Evolutionary conservation across 2,113 vertebrate species (phyloP).

Genomic region (Myodes glareolus): DNA sequence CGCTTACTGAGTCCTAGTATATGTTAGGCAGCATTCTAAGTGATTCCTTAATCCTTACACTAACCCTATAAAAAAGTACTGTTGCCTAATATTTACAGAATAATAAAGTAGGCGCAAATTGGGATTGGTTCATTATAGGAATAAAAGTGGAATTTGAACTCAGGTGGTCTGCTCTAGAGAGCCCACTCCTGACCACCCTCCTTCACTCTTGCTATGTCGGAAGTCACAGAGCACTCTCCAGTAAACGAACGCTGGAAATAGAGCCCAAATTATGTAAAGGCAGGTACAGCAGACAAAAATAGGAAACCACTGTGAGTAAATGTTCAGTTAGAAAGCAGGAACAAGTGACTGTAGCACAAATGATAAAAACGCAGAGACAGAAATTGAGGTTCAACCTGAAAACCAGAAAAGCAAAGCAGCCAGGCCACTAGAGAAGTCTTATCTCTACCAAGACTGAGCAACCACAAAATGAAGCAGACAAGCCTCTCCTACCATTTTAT

Average conservation of each 20-base stretch:
- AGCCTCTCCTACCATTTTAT: no score
- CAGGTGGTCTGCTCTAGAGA: neutral
- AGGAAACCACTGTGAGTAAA: neutral
- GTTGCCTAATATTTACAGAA: neutral
- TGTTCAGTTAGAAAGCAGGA: slow-evolving; percentile 1
- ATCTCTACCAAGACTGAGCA: no score
- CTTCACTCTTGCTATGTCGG: neutral
- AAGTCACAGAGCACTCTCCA: neutral
- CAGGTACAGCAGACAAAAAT: slow-evolving; percentile 13
- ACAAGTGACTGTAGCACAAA: neutral
- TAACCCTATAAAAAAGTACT: neutral
- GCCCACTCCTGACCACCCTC: neutral
- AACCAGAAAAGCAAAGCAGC: no score
- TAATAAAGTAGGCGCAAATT: neutral
- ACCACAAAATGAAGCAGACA: no score
- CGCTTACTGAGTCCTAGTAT: neutral
- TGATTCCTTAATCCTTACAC: neutral
- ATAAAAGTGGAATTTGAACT: slow-evolving; percentile 17
- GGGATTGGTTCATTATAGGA: neutral
- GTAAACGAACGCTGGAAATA: neutral
- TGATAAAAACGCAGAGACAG: no score
- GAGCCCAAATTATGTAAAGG: neutral
- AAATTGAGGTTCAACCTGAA: no score
- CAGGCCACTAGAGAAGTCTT: no score
- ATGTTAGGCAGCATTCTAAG: neutral